Evolutionary conservation across 1,140 invertebrate genomes (phyloP), one percentile per base, ranked within the genome.

Genomic region (Eumeta japonica): DNA sequence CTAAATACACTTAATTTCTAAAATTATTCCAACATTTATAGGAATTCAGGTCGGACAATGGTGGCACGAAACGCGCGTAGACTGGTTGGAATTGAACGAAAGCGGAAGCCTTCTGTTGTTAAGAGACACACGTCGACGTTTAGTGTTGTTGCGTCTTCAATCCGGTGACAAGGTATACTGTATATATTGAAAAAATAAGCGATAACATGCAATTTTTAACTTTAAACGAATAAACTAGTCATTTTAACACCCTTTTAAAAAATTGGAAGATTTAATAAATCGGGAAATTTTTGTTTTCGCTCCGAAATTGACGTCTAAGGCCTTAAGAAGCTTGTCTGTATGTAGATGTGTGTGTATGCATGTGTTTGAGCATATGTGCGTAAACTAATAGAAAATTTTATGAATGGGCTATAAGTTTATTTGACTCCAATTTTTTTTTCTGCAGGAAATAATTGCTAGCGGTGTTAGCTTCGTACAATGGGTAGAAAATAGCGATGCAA

Each of bases 61-160:
- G 29, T 83, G 78, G 47, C 94, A 99, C 64, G 92, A 96, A 46
- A 87, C 89, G 0, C 88, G 94, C 54, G 88, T 98, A 28, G 94
- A 99, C 68, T 98, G 96, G 97, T 67, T 99, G 2, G 96, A 98
- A 66, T 64, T 99, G 19, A 98, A 94, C 68, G 96, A 98, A 77
- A 94, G 92, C 10, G 92, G 88, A 0, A 83, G 88, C 38, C 88
- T 94, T 55, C 61, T 99, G 17, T 63, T 99, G 2, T 94, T 93
- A 45, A 77, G 96, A 5, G 95, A 98, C 49, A 72, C 72, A 14
- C 49, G 70, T 40, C 78, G 77, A 39, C 79, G 81, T 38, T 79
- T 89, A 16, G 55, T 79, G 1, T 42, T 83, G n/a, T 39, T 82
- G 3, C 61, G 55, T 0, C 40, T 75, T 1, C 40, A 58, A 16